phyloP scores from a whole-genome alignment of 2,888 invertebrate species.

The Archaeoteleia sp. region DNA sequence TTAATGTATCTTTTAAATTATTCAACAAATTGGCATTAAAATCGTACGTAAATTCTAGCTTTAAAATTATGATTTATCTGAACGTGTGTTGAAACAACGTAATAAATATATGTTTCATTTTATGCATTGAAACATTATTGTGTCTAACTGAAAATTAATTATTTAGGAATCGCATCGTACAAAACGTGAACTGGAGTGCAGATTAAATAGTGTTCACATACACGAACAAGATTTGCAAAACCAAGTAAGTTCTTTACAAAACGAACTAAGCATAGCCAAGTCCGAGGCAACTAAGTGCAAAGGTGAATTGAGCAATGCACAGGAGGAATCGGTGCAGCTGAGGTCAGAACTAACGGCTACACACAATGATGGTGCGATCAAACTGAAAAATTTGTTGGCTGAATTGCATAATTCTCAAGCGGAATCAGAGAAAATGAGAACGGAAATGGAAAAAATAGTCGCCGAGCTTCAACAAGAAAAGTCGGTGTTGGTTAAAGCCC shows the following conservation, averaged over 20 bases:
- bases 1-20: no score
- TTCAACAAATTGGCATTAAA: no score
- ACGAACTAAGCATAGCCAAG: constrained; percentile 71
- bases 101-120: no score
- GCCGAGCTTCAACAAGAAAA: constrained; percentile 55
- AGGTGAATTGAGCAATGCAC: constrained; percentile 71
- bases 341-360: constrained; percentile 62
- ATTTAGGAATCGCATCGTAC: constrained; percentile 77
- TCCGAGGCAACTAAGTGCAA: constrained; percentile 65
- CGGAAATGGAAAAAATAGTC: constrained; percentile 55
- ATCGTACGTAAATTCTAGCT: no score
- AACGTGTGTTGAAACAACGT: no score
- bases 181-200: constrained; percentile 77
- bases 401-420: constrained; percentile 73
- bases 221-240: constrained; percentile 79
- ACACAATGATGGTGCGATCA: constrained; percentile 60
- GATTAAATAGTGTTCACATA: constrained; percentile 75
- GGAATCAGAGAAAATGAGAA: constrained; percentile 76
- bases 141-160: constrained; percentile 12
- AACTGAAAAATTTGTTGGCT: constrained; percentile 57
- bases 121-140: no score
- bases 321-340: constrained; percentile 63
- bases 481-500: constrained; percentile 54
- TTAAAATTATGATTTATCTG: no score
- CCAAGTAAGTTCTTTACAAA: constrained; percentile 70